phyloP scores from a whole-genome alignment of 2,888 invertebrate species.

The Thumatha senex region DNA sequence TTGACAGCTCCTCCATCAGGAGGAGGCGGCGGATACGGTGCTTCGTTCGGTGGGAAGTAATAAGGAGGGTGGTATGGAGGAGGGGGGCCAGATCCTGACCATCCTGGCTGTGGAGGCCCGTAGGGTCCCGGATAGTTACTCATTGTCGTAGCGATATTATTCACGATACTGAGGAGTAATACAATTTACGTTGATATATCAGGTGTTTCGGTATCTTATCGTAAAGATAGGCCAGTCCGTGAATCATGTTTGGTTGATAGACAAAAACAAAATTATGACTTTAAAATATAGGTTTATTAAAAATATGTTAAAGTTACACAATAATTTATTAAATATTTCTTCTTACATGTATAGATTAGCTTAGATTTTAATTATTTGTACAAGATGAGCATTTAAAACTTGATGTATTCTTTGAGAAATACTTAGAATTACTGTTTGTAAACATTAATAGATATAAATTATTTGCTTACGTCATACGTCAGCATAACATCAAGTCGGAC shows the following conservation, averaged over 20 bases:
- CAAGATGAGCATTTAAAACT: constrained; percentile 19
- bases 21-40: constrained; percentile 20
- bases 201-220: constrained; percentile 40
- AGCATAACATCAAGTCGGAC: too few relatives aligned
- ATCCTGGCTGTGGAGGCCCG: constrained; percentile 30
- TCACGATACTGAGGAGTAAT: constrained; percentile 20
- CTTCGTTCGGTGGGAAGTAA: constrained; percentile 11
- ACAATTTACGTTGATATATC: constrained; percentile 27
- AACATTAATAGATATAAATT: too few relatives aligned
- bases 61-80: constrained; percentile 18
- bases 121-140: constrained; percentile 56
- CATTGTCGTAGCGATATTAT: constrained; percentile 40
- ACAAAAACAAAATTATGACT: constrained; percentile 21
- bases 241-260: constrained; percentile 17
- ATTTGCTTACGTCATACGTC: too few relatives aligned
- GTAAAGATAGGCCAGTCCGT: constrained; percentile 16
- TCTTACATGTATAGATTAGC: constrained; percentile 15
- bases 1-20: constrained; percentile 36
- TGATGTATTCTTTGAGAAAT: not conserved
- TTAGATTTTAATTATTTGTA: constrained; percentile 26
- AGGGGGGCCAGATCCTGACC: constrained; percentile 7
- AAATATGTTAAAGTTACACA: constrained; percentile 29
- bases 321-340: constrained; percentile 34
- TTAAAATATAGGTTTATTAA: constrained; percentile 25
- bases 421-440: too few relatives aligned